A percentile compares a stretch with the other conserved stretches of the same genome.
phyloP scores from a whole-genome alignment of 1,140 invertebrate species.

The Centruroides vittatus region DNA sequence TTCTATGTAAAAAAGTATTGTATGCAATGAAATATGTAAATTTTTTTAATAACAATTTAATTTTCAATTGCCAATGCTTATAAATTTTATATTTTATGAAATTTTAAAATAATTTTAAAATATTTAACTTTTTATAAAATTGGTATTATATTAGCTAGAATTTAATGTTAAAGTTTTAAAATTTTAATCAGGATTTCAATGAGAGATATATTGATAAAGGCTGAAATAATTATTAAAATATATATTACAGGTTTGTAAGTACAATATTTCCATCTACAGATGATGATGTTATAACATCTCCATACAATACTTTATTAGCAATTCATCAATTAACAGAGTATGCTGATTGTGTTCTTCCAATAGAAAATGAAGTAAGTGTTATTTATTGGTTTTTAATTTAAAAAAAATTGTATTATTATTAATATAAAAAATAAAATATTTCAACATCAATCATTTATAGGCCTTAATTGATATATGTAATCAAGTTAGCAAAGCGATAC shows the following conservation, averaged over 20 bases:
- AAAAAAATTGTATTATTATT: neutral
- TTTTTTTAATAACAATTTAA: too few relatives aligned
- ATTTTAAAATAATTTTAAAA: too few relatives aligned
- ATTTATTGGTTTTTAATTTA: neutral
- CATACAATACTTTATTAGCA: constrained; percentile 35
- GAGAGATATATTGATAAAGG: too few relatives aligned
- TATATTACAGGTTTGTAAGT: constrained; percentile 26
- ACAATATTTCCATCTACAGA: constrained; percentile 33
- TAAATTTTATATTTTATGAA: too few relatives aligned
- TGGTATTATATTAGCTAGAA: too few relatives aligned
- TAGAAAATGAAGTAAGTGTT: constrained; percentile 27
- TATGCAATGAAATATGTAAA: too few relatives aligned
- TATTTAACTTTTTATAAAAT: too few relatives aligned
- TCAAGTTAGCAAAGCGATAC: constrained; percentile 3
- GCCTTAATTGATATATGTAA: constrained; percentile 30
- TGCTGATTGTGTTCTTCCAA: constrained; percentile 35
- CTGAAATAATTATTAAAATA: neutral
- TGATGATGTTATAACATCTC: constrained; percentile 36
- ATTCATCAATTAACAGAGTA: constrained; percentile 31
- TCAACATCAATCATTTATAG: constrained; percentile 13
- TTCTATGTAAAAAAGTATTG: too few relatives aligned
- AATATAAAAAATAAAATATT: too few relatives aligned
- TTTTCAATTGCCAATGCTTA: too few relatives aligned
- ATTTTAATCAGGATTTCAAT: too few relatives aligned
- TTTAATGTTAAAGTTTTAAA: too few relatives aligned